Evolutionary conservation across 2,888 invertebrate species (phyloP), one percentile per base, ranked within the genome.

Genomic region (Sisyra terminalis): DNA sequence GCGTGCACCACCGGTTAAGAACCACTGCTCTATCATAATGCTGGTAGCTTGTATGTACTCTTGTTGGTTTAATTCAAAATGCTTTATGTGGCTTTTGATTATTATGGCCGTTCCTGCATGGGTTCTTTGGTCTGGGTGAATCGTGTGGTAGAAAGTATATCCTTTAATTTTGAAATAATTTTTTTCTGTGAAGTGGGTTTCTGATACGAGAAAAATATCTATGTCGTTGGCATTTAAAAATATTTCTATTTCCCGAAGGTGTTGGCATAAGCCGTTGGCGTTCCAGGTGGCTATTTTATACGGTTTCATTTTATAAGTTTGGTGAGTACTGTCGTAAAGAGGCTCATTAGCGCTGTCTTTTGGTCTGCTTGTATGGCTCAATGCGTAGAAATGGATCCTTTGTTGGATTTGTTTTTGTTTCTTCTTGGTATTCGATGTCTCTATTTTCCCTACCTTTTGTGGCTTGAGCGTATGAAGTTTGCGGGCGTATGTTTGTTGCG

Each of bases 231-330:
- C 16, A 17, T 29, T 30, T 13, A 46, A 14, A 32, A 45, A 46
- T 35, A 29, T 42, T 45, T 43, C 46, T 11, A 46, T 39, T 40
- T 50, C 44, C 16, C 40, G 14, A 13, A 15, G 41, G 31, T 44
- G 46, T 47, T 49, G 46, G 30, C 42, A 35, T 15, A 50, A 39
- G 24, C 47, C 49, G 39, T 50, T 50, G 39, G 44, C 46, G 34
- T 50, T 50, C 48, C 49, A 49, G 29, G 46, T 18, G 15, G 40
- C 46, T 37, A 49, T 45, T 48, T 46, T 48, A 44, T 43, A 42
- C 38, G 45, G 42, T 29, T n/a, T 36, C 14, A 40, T 41, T 43
- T 46, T 47, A 42, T 45, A n/a, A 31, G 29, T 18, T 38, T 14
- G 41, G 31, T 47, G 42, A 46, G 46, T 5, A 24, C 24, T 5